Base-by-base conservation (phyloP, 2,797 vertebrate genomes). In the Gadopsis bispinosus region DNA sequence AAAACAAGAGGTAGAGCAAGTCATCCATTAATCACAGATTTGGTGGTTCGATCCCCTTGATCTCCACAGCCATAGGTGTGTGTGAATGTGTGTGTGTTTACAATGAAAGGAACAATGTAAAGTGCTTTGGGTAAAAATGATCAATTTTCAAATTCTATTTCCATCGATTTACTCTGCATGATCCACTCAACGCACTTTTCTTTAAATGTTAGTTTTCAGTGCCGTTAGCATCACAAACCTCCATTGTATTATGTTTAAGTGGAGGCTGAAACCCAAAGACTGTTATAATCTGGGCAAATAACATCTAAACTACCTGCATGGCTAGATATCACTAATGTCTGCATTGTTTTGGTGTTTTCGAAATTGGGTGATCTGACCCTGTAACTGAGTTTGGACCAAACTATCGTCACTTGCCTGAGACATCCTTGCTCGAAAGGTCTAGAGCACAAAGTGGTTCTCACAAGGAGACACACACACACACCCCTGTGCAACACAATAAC, bases 401-500 rank as follows among this genome's bases (percentile, higher is more conserved):
- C 62, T 22, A 39, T 71, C 51, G 53, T 61, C 13, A 51, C n/a
- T 80, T 64, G 43, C 20, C 53, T 55, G 53, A 75, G 41, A 73
- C n/a, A 35, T 80, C 73, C 66, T 85, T 10, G 4, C 58, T 79
- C 59, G 22, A 26, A 53, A 86, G 74, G 83, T 79, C 70, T 73
- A 22, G 10, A 63, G 58, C 45, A 82, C 59, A 73, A 55, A 71
- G 68, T 19, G 4, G 33, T 47, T 60, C 67, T 74, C 55, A 66
- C 31, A 79, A 81, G 72, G 51, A 82, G 64, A 66, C 64, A 71
- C 68, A 68, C 50, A 63, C 20, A 41, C 41, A 69, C 19, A 69
- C 50, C 53, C 45, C 48, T 63, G 43, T 62, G 82, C 66, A 81
- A 73, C 75, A 80, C 73, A 87, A 71, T 64, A 85, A 80, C 73